Percentiles rank a stretch among this genome's conserved stretches.
Conservation (phyloP, 2,888 invertebrate genomes). For the Ormyrus labotus region DNA sequence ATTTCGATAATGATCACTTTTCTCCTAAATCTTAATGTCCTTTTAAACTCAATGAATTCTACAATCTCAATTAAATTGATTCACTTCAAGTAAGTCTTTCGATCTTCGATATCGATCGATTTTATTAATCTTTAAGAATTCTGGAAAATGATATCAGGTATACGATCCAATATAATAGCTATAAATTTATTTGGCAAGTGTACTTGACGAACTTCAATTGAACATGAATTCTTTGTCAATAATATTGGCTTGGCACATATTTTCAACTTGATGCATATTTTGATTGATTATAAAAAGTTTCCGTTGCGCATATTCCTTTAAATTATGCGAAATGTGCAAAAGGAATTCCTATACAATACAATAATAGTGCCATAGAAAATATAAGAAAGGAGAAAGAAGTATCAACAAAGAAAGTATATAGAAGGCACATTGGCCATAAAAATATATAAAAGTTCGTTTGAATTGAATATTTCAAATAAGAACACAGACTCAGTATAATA, state of each 20-base stretch:
- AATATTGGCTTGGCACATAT: constrained; percentile 43
- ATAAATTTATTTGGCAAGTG: constrained; percentile 53
- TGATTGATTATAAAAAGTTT: constrained; percentile 22
- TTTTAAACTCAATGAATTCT: constrained; percentile 51
- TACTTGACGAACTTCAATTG: constrained; percentile 55
- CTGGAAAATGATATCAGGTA: constrained; percentile 33
- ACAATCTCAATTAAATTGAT: constrained; percentile 42
- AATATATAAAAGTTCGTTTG: constrained; percentile 43
- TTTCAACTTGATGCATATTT: constrained; percentile 39
- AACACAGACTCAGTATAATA: constrained; percentile 35
- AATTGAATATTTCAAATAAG: constrained; percentile 44
- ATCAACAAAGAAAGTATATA: constrained; percentile 51
- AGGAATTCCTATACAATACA: constrained; percentile 34
- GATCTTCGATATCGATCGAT: constrained; percentile 46
- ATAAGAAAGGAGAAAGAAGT: constrained; percentile 39
- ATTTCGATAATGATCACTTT: constrained; percentile 53
- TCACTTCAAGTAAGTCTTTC: constrained; percentile 28
- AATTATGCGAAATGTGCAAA: constrained; percentile 28
- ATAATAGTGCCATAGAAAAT: constrained; percentile 53
- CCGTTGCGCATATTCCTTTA: constrained; percentile 20
- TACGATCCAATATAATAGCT: constrained; percentile 42
- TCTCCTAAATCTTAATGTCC: constrained; percentile 54
- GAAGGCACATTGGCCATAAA: constrained; percentile 38
- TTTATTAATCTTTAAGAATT: constrained; percentile 44
- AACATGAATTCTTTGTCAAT: constrained; percentile 42